Evolutionary conservation across 2,113 vertebrate species (phyloP), one percentile per base, ranked within the genome.

Genomic region (Gambusia holbrooki): DNA sequence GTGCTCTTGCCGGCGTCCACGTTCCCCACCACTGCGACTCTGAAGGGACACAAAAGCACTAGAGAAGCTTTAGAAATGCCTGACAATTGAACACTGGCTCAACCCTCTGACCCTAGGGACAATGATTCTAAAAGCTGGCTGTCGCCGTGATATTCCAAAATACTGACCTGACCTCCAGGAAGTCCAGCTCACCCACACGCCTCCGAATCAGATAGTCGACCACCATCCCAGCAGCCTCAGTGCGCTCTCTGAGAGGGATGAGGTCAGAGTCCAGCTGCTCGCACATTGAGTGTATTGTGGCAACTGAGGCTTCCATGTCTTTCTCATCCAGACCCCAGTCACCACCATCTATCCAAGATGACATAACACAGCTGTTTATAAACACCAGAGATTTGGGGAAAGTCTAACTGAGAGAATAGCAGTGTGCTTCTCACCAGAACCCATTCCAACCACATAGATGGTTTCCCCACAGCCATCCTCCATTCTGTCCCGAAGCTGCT

Each of bases 1-100:
- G 97, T 99, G 79, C 97, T 98, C 89, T 99, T 99, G 29, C 97
- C 98, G 0, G 98, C 97, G 2, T 99, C 98, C 92, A 99, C 98
- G 0, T 99, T 99, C 82, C 97, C 98, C 77, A 98, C 98, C 14
- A 99, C 98, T 2, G 98, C 97, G 74, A 99, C 98, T 93, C 97
- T 99, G 90, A 10, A 6, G 11, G 40, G 74, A 68, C 1, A 80
- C 1, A 68, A 62, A 27, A 22, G 15, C 0, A 48, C 19, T 30
- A 42, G 76, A 51, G 28, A 11, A 51, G 42, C 28, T 72, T 35
- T 5, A 12, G 8, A 32, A 61, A 54, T 19, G 25, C 25, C 51
- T 25, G 22, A 58, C 51, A 58, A 58, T 25, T 5, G 45, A 48
- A 48, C 51, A 58, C 51, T n/a, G 51, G 22, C 25, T 58, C 25